Base-by-base conservation (phyloP, 1,140 invertebrate species). In the Theocolax elegans region DNA sequence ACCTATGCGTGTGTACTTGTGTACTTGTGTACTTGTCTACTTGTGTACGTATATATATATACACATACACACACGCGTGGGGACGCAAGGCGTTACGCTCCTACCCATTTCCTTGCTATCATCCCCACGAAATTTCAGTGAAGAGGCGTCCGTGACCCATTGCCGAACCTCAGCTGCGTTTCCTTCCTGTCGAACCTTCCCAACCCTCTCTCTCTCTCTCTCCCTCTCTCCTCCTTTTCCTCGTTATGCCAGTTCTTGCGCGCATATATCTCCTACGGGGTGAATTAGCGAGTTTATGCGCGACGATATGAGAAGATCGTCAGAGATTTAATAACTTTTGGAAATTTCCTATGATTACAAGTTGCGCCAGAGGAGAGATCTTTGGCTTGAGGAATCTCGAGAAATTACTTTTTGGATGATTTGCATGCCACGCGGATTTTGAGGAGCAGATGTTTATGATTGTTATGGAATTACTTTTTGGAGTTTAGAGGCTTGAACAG, bases 91-190 rank as follows among this genome's bases (percentile, higher is more conserved):
- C 3, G 42, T 8, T 44, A 15, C 42, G 4, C 4, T 35, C 4
- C 4, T 35, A 56, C 35, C 42, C 13, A 58, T 35, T 67, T 67
- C 38, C 40, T 54, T 17, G 25, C 44, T 40, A 17, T 67, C 38
- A 59, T 51, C 54, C 31, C n/a, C 9, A 35, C 15, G 19, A 58
- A 59, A 59, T 67, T 67, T 51, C 23, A 13, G 27, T n/a, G 7
- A 35, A 35, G 31, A 53, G 23, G 15, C n/a, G 21, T 29, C 46
- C 56, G 46, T 68, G 56, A 68, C 56, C 44, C 46, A 68, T 68
- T 68, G 42, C 46, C 42, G 42, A 12, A 17, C 8, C 15, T 17
- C 4, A 31, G 27, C 38, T 3, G 64, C 25, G 35, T 40, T 67
- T 23, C 48, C n/a, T 25, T n/a, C 40, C 17, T n/a, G 9, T 17